These are phyloP conservation scores for Lypha dubia DNA, from an alignment of 2,888 invertebrate genomes.

Conservation along the genomic window DNA sequence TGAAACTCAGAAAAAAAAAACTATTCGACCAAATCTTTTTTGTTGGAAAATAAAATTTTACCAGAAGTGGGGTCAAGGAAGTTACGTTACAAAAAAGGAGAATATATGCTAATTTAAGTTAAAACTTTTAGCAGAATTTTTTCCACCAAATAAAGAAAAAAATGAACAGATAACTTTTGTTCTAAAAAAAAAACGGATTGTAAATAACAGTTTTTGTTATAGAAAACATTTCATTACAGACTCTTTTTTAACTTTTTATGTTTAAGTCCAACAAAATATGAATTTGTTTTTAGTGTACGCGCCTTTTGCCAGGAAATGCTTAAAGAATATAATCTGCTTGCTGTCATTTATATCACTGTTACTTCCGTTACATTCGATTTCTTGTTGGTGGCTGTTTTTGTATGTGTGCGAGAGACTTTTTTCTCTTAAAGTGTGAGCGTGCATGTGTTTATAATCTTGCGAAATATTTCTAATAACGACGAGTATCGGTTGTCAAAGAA, in stretches of 20 bases:
- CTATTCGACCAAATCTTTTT: background rate
- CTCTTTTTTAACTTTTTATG: no score
- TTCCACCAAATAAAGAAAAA: background rate
- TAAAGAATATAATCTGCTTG: slow-evolving; percentile 23
- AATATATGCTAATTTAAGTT: slow-evolving; percentile 35
- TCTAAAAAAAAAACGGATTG: background rate
- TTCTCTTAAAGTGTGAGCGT: background rate
- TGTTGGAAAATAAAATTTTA: background rate
- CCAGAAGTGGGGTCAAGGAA: slow-evolving; percentile 25
- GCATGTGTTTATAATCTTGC: background rate
- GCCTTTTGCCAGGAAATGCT: slow-evolving; percentile 18
- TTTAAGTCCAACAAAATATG: background rate
- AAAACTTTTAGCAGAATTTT: no score
- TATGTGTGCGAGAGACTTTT: no score
- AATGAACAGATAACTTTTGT: background rate
- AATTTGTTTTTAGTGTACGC: slow-evolving; percentile 4
- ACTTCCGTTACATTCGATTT: slow-evolving; percentile 15
- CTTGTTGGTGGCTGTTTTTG: slow-evolving; percentile 1
- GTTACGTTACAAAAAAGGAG: slow-evolving; percentile 6
- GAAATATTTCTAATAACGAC: slow-evolving; percentile 30
- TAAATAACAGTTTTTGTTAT: background rate
- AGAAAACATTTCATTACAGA: background rate
- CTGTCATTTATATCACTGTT: slow-evolving; percentile 16
- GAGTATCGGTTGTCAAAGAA: slow-evolving; percentile 63
- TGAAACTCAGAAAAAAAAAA: slow-evolving; percentile 27